Evolutionary conservation across 92 coral and sea anemone species (phyloP), one percentile per base, ranked within the genome.

Genomic region (Paramuricea clavata): DNA sequence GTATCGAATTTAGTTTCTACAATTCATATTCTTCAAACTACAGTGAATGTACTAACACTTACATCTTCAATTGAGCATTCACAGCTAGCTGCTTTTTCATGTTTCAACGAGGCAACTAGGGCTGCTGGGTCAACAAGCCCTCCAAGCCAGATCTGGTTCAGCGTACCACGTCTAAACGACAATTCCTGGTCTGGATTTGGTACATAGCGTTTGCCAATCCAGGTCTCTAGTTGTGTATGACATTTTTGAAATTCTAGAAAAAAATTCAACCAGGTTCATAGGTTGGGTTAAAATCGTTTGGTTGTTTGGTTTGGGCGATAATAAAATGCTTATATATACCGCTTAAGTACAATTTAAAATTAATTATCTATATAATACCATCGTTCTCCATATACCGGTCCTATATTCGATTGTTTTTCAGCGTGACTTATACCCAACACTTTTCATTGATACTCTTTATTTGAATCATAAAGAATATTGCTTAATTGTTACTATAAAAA

Each of bases 81-180:
- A 49, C 79, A 79, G 78, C 93, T 76, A 21, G 95, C 93, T 21
- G 98, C 97, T 67, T 95, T 95, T 85, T 95, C 98, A 54, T 94
- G 98, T 27, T 75, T 90, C 7, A 95, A 90, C 28, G 98, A 94
- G 75, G 92, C 87, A 49, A 92, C 81, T 19, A 95, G 75, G 13
- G 97, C 94, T 34, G 93, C 98, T 26, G 98, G 98, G 39, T 91
- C 88, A 65, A 94, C 98, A 81, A 95, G 93, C 28, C 98, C 98
- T 34, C 98, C 98, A 78, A 94, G 95, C 98, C 98, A 95, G 69
- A 95, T 88, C 30, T 93, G 83, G 64, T 93, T 92, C 67, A 95
- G 92, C 30, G 81, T 95, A 8, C 94, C 97, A 44, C 93, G 90
- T 16, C 94, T 94, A 11, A 86, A 87, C 21, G 86, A 83, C 28